These are phyloP conservation scores for Zhuqinia jingwanae DNA, from an alignment of 2,888 invertebrate genomes.

Conservation along the genomic window DNA sequence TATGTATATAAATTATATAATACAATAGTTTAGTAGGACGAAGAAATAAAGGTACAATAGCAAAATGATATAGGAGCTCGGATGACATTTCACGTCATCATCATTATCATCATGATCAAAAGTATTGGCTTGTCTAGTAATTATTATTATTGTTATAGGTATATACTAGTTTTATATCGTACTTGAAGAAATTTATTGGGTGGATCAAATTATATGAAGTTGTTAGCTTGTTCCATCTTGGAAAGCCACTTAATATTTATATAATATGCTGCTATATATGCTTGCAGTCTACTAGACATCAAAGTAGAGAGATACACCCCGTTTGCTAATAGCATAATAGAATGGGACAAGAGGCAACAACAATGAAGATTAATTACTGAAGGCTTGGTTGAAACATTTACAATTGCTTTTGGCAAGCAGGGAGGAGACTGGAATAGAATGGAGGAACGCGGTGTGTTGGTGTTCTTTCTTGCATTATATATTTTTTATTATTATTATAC, in stretches of 20 bases:
- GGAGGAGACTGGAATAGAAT: conserved; percentile 16
- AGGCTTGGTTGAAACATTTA: conserved; percentile 69
- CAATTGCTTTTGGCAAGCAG: conserved; percentile 38
- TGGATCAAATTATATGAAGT: conserved; percentile 34
- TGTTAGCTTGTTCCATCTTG: neutral
- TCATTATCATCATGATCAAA: neutral
- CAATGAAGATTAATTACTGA: conserved; percentile 69
- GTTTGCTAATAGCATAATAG: neutral
- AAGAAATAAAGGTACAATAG: no score
- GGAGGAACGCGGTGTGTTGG: neutral
- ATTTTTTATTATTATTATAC: neutral
- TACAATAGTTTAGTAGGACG: no score
- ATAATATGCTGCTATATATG: neutral
- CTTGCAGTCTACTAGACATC: neutral
- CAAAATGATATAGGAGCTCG: no score
- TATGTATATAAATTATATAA: no score
- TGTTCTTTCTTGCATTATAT: neutral
- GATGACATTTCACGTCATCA: conserved; percentile 28
- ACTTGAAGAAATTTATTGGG: no score
- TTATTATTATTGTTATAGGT: neutral
- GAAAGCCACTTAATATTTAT: neutral
- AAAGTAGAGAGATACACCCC: neutral
- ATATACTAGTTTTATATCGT: neutral
- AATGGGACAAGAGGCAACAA: neutral
- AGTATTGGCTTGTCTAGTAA: no score